Evolutionary conservation across 2,888 invertebrate species (phyloP), one percentile per base, ranked within the genome.

Genomic region (Orthosia gothica): DNA sequence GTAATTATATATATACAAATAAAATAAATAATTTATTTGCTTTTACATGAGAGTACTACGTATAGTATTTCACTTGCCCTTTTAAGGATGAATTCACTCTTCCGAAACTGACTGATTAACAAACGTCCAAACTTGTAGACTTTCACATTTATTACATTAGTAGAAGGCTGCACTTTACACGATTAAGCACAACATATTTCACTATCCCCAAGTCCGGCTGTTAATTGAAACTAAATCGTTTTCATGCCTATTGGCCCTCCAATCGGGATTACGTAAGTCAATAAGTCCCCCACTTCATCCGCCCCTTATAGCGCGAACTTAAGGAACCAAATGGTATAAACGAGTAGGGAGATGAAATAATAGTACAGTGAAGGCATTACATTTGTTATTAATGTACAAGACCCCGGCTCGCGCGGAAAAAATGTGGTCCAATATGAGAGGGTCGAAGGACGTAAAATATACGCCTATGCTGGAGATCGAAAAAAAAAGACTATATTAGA

Each of bases 201-300:
- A 63, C n/a, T 74, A 88, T 76, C 70, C 81, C 64, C 70, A 74
- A 80, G 70, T 82, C 78, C 65, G 79, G 72, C 80, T 81, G 81
- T 86, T 86, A 86, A 85, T 81, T 78, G 85, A 84, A 87, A 79
- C 79, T 87, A 87, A 89, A 90, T 87, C 86, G 83, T 82, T 87
- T 87, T 86, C 87, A 88, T 89, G 87, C 86, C 85, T 88, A 87
- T 85, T 89, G 86, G 84, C 76, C 83, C 83, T 84, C 83, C 69
- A 79, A 84, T 83, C 76, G 68, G 84, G 84, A 89, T 89, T 85
- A 87, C 82, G 82, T 78, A 82, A 83, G 84, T 85, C 82, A 85
- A 86, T 87, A 85, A 86, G 74, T 74, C 70, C 81, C 74, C 76
- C 74, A 81, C 79, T 89, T 85, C 88, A 87, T 89, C 85, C 82